A percentile compares a stretch with the other conserved stretches of the same genome.
Conservation (phyloP, 1,140 invertebrate genomes). For the Archegozetes longisetosus region DNA sequence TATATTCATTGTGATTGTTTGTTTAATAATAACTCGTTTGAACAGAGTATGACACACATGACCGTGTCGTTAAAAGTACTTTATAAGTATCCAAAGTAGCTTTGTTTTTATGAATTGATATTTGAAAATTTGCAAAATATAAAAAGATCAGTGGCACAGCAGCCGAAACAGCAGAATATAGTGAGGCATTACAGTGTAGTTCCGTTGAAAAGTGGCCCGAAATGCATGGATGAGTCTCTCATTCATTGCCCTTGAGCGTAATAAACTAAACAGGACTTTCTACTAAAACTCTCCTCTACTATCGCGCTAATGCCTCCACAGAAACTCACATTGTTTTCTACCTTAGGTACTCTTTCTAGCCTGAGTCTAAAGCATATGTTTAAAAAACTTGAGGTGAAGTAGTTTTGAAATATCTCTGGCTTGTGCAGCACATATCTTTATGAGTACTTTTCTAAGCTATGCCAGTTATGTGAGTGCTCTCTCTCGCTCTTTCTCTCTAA, state of each 20-base stretch:
- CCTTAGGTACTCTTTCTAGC: neutral
- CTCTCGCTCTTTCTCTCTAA: too few species aligned
- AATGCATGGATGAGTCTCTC: neutral
- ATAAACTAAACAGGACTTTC: neutral
- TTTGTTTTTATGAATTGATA: too few species aligned
- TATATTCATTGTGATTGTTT: too few species aligned
- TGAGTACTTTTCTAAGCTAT: too few species aligned
- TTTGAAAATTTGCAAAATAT: neutral
- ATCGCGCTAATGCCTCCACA: neutral
- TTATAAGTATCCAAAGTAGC: too few species aligned
- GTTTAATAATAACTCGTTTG: too few species aligned
- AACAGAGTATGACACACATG: too few species aligned
- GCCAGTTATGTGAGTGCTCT: too few species aligned
- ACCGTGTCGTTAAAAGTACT: too few species aligned
- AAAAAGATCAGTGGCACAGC: neutral
- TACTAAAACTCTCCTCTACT: neutral
- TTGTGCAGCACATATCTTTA: neutral
- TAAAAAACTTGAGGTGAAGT: neutral
- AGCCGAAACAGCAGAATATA: neutral
- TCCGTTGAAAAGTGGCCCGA: neutral
- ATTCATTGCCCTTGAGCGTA: neutral
- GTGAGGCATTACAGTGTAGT: neutral
- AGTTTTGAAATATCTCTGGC: neutral
- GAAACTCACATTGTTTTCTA: neutral
- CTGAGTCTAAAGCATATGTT: neutral